Base-by-base conservation (phyloP, 1,140 invertebrate genomes). In the Anthonomus grandis region DNA sequence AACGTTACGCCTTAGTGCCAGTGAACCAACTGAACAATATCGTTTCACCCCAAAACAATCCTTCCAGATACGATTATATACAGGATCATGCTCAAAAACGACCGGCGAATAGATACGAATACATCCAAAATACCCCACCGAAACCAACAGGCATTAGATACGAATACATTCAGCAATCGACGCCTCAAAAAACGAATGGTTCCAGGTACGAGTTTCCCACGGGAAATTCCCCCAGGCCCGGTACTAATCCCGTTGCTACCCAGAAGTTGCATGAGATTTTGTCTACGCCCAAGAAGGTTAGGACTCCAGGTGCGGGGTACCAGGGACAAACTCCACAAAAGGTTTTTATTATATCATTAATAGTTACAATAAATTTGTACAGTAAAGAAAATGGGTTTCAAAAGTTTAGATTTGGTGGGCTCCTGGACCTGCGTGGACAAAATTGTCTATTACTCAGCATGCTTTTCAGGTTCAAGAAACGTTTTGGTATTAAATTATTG, bases 221-320 rank as follows among this genome's bases (percentile, higher is more conserved):
- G 18, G 46, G 4, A 69, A 72, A 10, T 56, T 67, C 9, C 22
- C 70, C 66, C 6, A 70, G 69, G 57, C 69, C 68, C 13, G 50
- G 46, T 15, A 61, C 50, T 8, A 82, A 83, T 68, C 70, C 85
- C 4, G 76, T 78, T 23, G 86, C 86, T 0, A 89, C 87, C 0
- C 84, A 87, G 65, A 87, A 86, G 64, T 69, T 89, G 0, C 86
- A 89, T 65, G 86, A 88, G 59, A 71, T 88, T 9, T 68, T 89
- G 3, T 81, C 83, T 9, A 88, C 87, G 6, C 87, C 86, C 0
- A 78, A 81, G 36, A 86, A 85, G 60, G 68, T 74, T 8, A 71
- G 74, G 4, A 21, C 8, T 2, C 12, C 12, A 15, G 44, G 18
- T 37, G n/a, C n/a, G n/a, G n/a, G n/a, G n/a, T n/a, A n/a, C n/a